Base-by-base conservation (phyloP, 1,140 invertebrate species). In the Chironomus striatipennis region DNA sequence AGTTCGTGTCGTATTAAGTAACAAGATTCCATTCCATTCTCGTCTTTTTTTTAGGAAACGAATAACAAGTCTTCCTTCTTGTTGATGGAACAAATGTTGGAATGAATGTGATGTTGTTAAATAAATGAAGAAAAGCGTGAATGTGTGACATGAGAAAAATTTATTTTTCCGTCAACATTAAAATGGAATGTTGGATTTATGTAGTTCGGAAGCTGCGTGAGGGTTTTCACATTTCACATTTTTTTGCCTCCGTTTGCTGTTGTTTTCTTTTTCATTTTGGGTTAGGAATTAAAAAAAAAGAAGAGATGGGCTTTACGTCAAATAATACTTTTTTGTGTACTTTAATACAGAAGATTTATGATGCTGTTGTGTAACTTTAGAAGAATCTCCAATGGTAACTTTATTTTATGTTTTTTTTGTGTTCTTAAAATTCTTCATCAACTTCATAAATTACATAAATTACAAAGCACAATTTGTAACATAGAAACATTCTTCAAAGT, bases 181-280 rank as follows among this genome's bases (percentile, higher is more conserved):
- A n/a, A 57, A 57, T 57, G 47, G 47, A 57, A 57, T 57, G 47
- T 57, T 57, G 47, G 47, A 57, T 57, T 57, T 57, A 57, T 57
- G 12, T 57, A 57, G 47, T 57, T 57, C 47, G 47, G 47, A 57
- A 57, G 47, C 47, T 57, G 47, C 47, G 47, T 57, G 47, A 57
- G 47, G 47, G 47, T 12, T 57, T 34, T 34, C 12, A n/a, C 47
- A 57, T 34, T 34, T 34, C 24, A 34, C 24, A 34, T 34, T 34
- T 34, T 34, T 34, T 34, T 34, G 24, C 24, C 24, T 34, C 24
- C 24, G 24, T 34, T 57, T 57, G n/a, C n/a, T n/a, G 12, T n/a
- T 57, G 47, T 57, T 57, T 47, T 47, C 43, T 47, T 47, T 47
- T 57, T 5, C 1, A 2, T 57, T 57, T 57, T 57, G 47, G 47